Conservation (phyloP, 2,113 vertebrate genomes). For the Paratilapia polleni region DNA sequence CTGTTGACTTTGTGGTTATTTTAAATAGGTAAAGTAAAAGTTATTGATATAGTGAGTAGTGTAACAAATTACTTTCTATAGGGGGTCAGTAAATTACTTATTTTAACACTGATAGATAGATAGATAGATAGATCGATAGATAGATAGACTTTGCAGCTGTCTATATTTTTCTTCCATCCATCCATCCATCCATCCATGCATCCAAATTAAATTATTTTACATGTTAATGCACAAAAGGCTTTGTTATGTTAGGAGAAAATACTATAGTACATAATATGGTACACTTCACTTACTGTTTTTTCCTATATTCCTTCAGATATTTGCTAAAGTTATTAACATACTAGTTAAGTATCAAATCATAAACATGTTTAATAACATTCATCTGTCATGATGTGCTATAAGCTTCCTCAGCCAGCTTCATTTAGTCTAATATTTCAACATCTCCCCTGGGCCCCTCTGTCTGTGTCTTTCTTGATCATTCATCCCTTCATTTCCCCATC, state of each 20-base stretch:
- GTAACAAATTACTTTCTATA: too few relatives aligned
- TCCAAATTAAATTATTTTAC: background rate
- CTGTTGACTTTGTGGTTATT: background rate
- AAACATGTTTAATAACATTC: conserved; percentile 35
- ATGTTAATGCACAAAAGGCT: background rate
- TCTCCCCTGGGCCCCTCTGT: conserved; percentile 56
- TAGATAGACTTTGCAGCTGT: background rate
- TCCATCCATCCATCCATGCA: too few relatives aligned
- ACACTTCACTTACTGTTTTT: background rate
- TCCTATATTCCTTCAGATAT: background rate
- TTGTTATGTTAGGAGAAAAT: background rate
- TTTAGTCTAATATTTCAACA: conserved; percentile 68
- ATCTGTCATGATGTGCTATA: conserved; percentile 47
- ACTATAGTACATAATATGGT: too few relatives aligned
- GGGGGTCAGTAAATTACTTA: too few relatives aligned
- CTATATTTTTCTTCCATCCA: too few relatives aligned
- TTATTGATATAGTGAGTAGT: too few relatives aligned
- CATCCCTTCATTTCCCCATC: conserved; percentile 66
- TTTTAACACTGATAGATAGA: background rate
- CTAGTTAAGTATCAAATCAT: conserved; percentile 8
- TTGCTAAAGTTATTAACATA: background rate
- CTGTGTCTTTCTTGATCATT: conserved; percentile 54
- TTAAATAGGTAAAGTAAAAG: background rate
- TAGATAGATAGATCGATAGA: too few relatives aligned
- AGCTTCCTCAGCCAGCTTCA: conserved; percentile 55